Conservation (phyloP, 1,140 invertebrate species). For the Diprion similis region DNA sequence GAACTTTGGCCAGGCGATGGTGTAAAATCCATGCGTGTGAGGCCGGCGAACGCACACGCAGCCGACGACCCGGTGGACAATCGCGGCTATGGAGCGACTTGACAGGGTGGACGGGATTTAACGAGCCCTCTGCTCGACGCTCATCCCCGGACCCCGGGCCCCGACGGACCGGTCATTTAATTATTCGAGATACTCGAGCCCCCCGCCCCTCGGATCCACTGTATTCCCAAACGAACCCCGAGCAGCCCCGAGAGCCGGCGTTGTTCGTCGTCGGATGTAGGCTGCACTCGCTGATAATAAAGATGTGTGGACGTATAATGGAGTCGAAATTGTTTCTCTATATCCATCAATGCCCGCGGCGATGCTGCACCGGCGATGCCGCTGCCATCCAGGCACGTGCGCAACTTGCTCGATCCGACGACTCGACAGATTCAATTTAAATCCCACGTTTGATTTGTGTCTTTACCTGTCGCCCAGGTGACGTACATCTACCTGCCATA, state of each 20-base stretch:
- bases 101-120: constrained; percentile 56
- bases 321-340: constrained; percentile 62
- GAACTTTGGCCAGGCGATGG: too few relatives aligned
- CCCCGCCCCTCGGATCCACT: constrained; percentile 21
- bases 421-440: constrained; percentile 53
- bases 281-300: constrained; percentile 48
- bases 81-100: constrained; percentile 48
- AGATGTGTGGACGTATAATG: constrained; percentile 51
- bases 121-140: constrained; percentile 57
- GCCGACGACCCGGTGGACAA: constrained; percentile 43
- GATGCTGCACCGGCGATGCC: constrained; percentile 27
- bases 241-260: constrained; percentile 8
- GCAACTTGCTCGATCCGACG: not conserved
- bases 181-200: constrained; percentile 57
- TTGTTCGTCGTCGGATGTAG: not conserved
- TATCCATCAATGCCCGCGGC: constrained; percentile 55
- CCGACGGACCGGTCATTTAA: constrained; percentile 60
- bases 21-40: not conserved
- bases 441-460: constrained; percentile 54
- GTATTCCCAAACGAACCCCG: constrained; percentile 13
- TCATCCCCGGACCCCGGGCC: constrained; percentile 28
- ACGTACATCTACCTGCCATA: too few relatives aligned
- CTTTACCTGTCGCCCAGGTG: constrained; percentile 28
- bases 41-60: not conserved
- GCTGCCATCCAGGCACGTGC: constrained; percentile 1